These are phyloP conservation scores for Melopsittacus undulatus DNA, from an alignment of 2,797 vertebrate genomes.

Conservation along the genomic window DNA sequence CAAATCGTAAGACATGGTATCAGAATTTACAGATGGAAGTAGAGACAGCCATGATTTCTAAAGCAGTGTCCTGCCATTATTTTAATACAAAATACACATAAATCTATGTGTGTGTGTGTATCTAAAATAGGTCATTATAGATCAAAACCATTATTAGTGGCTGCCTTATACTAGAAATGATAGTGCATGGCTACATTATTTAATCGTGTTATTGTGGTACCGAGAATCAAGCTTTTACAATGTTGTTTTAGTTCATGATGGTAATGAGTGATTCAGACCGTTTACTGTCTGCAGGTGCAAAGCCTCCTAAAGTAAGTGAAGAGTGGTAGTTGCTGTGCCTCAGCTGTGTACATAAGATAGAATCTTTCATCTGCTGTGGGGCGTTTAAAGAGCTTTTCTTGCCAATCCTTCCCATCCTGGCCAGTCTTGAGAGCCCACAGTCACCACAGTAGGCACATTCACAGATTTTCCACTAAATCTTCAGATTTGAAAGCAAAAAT, in stretches of 20 bases:
- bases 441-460: not conserved
- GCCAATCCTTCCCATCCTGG: not conserved
- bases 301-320: not conserved
- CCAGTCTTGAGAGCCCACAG: not conserved
- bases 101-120: not conserved
- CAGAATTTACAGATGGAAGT: not conserved
- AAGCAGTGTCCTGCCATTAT: not conserved
- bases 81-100: not conserved
- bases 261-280: not conserved
- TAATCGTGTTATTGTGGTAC: not conserved
- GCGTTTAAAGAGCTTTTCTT: not conserved
- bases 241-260: not conserved
- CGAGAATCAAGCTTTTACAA: not conserved
- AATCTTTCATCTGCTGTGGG: not conserved
- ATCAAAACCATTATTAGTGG: not conserved
- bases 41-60: not conserved
- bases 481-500: not conserved
- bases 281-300: constrained; percentile 4
- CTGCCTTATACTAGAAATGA: not conserved
- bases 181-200: not conserved
- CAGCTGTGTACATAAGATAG: not conserved
- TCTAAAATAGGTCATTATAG: not conserved
- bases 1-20: not conserved
- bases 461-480: not conserved
- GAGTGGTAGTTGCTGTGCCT: not conserved